Conservation (phyloP, 2,113 vertebrate genomes). For the Phodopus roborovskii region DNA sequence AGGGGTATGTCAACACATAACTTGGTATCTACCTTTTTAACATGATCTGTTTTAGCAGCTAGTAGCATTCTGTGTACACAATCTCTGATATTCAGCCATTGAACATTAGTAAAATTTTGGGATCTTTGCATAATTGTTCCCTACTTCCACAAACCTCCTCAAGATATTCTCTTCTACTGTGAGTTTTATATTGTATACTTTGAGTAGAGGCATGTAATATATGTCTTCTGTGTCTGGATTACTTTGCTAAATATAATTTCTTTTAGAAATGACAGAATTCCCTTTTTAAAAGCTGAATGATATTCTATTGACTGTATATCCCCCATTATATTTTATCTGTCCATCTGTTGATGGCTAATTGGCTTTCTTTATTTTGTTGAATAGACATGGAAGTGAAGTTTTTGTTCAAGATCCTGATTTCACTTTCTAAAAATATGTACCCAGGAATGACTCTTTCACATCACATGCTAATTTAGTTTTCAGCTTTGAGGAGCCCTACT, state of each 20-base stretch:
- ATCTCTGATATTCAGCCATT: neutral
- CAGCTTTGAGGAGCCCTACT: neutral
- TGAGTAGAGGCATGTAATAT: neutral
- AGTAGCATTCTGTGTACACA: neutral
- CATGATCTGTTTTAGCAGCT: neutral
- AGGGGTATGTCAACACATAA: neutral
- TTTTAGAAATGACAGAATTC: neutral
- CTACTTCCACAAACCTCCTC: too few species aligned
- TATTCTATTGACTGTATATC: neutral
- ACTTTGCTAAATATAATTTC: neutral
- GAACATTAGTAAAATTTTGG: neutral
- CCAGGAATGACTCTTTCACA: neutral
- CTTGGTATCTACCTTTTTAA: neutral
- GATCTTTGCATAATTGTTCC: neutral
- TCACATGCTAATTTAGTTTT: neutral
- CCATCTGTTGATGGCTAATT: neutral
- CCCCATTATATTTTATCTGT: neutral
- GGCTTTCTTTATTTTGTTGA: neutral
- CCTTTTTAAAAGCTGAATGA: neutral
- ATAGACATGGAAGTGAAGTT: neutral
- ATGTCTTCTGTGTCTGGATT: neutral
- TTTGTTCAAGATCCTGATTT: neutral
- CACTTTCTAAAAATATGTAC: neutral
- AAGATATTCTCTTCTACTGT: neutral
- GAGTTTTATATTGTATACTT: neutral